phyloP scores from a whole-genome alignment of 2,797 vertebrate species.

The Enoplosus armatus region DNA sequence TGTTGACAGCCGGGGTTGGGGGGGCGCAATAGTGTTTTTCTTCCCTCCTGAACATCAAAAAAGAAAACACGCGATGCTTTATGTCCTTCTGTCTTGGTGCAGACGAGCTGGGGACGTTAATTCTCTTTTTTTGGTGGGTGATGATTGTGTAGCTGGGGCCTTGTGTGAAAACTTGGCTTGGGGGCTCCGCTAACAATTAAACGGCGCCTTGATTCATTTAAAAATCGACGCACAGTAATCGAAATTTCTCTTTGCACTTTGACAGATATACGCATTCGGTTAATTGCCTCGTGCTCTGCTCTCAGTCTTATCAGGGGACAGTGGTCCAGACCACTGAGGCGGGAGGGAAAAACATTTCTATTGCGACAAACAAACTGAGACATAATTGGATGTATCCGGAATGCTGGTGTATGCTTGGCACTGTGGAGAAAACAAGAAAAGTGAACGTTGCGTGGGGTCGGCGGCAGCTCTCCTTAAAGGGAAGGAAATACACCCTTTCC shows the following conservation, averaged over 20 bases:
- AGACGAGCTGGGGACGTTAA: not conserved
- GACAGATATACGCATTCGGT: not conserved
- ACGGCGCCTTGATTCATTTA: conserved; percentile 6
- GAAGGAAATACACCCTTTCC: no score
- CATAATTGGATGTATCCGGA: not conserved
- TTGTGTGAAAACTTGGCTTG: conserved; percentile 11
- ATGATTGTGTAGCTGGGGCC: not conserved
- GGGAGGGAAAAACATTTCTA: conserved; percentile 1
- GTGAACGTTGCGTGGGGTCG: not conserved
- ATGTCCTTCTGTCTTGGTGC: not conserved
- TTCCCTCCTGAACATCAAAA: not conserved
- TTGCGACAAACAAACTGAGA: not conserved
- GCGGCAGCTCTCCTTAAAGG: not conserved
- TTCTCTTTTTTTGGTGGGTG: not conserved
- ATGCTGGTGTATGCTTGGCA: not conserved
- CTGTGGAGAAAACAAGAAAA: not conserved
- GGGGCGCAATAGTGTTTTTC: not conserved
- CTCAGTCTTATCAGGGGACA: conserved; percentile 2
- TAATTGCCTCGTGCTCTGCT: not conserved
- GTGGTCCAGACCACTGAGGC: not conserved
- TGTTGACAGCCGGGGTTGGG: not conserved
- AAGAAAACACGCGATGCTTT: not conserved
- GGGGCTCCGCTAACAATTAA: conserved; percentile 5
- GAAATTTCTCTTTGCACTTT: not conserved
- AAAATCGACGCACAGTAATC: conserved; percentile 4